Conservation (phyloP, 2,888 invertebrate genomes). For the Conistra vaccinii region DNA sequence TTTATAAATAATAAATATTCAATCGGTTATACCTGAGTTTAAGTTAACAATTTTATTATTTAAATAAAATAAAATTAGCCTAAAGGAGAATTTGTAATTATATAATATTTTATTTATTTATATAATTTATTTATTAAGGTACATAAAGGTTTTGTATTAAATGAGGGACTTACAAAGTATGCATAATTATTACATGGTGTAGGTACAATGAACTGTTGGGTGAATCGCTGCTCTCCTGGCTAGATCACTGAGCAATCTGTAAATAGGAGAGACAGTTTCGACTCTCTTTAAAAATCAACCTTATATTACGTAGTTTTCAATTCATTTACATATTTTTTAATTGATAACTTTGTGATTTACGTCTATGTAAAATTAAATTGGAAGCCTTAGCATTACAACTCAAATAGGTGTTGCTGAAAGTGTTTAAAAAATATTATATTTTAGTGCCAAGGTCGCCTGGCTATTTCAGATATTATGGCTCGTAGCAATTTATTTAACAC, state of each 20-base stretch:
- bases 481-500: slow-evolving; percentile 22
- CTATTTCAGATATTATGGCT: slow-evolving; percentile 12
- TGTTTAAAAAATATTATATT: slow-evolving; percentile 10
- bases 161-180: no score
- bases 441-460: slow-evolving; percentile 24
- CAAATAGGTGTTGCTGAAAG: slow-evolving; percentile 13
- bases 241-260: no score
- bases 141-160: no score
- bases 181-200: no score
- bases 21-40: background rate
- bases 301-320: background rate
- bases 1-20: no score
- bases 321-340: background rate
- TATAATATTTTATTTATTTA: no score
- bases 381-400: slow-evolving; percentile 17
- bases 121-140: no score
- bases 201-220: no score
- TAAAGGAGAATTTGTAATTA: no score
- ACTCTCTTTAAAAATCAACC: no score
- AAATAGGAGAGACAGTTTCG: no score
- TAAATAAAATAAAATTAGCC: background rate
- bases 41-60: background rate
- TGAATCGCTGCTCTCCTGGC: no score
- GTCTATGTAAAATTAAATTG: slow-evolving; percentile 1
- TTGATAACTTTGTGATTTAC: slow-evolving; percentile 14